Evolutionary conservation across 2,113 vertebrate genomes (phyloP), one percentile per base, ranked within the genome.

Genomic region (Chloebia gouldiae): DNA sequence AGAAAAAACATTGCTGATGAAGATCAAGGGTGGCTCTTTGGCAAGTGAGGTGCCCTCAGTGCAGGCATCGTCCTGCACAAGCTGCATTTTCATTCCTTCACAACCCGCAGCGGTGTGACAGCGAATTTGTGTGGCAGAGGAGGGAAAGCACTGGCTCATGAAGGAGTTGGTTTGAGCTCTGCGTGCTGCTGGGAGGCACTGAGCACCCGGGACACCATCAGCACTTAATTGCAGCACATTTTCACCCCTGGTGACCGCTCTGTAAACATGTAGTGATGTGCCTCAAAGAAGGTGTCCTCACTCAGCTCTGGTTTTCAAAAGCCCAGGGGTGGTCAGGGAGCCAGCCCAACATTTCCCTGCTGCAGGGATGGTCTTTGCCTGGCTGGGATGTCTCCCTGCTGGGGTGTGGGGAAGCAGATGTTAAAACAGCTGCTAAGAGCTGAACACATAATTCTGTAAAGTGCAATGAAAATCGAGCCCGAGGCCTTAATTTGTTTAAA

Each of bases 401-500:
- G 49, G 5, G 35, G 27, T 19, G 56, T 27, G 54, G 14, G 54
- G 27, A 66, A 85, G 81, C 86, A 96, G 92, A 90, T 94, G 93
- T 37, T 78, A 79, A 95, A 93, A 13, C 85, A 95, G 90, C 88
- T 95, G 84, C 42, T 69, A 12, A 54, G 51, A 79, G 45, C 47
- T 33, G 64, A 77, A 88, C 71, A 56, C 0, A 1, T 83, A 88
- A 90, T 93, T 94, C 84, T 86, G 47, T 59, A 70, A 90, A 96
- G 44, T 75, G 76, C 47, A 83, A 64, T 49, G 59, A 47, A 60
- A 78, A 70, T 78, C 47, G 73, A 86, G 22, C 76, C 37, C 5
- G 11, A 71, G 69, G 73, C 53, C 60, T 90, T 73, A 87, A 88
- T 93, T 93, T 95, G 63, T 73, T 71, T 95, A 79, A 95, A 92